Evolutionary conservation across 2,797 vertebrate genomes (phyloP).

Genomic region (Anguilla megastoma): DNA sequence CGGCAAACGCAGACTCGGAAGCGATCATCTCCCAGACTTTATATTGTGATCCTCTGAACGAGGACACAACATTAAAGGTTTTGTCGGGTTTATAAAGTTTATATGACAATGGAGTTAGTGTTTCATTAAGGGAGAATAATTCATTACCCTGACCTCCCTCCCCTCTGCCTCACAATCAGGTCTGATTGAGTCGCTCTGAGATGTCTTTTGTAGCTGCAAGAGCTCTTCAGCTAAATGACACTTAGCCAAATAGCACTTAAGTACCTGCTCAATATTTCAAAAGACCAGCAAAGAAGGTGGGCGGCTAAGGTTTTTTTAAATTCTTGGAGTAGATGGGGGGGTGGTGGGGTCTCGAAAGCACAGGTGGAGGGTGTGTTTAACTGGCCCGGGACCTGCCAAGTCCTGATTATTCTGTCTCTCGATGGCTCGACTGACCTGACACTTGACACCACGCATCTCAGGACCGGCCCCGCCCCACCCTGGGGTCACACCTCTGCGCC

Average conservation of each 20-base stretch:
- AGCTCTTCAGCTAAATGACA: slow-evolving; percentile 79
- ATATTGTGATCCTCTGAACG: neutral
- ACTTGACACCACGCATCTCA: slow-evolving; percentile 1
- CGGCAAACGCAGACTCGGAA: neutral
- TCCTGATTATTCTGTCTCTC: neutral
- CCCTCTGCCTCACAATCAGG: slow-evolving; percentile 63
- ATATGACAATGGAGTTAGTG: slow-evolving; percentile 74
- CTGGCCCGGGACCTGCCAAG: neutral
- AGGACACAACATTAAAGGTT: slow-evolving; percentile 19
- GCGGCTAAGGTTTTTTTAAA: slow-evolving; percentile 45
- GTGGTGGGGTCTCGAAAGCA: slow-evolving; percentile 41
- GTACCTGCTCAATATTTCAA: slow-evolving; percentile 83
- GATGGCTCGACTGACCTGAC: slow-evolving; percentile 5
- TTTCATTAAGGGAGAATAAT: slow-evolving; percentile 75
- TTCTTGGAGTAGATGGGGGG: slow-evolving; percentile 9
- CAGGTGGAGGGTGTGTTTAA: slow-evolving; percentile 38
- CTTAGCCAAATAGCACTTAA: slow-evolving; percentile 83
- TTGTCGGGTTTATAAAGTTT: slow-evolving; percentile 58
- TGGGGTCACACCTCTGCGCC: neutral
- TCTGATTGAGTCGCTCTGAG: slow-evolving; percentile 76
- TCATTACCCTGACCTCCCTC: slow-evolving; percentile 73
- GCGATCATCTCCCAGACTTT: neutral
- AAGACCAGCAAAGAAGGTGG: slow-evolving; percentile 62
- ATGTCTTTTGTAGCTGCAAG: slow-evolving; percentile 74
- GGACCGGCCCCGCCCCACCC: neutral